Percentiles rank a stretch among this genome's conserved stretches.
Evolutionary conservation across 2,113 vertebrate species (phyloP).

Genomic region (Talpa occidentalis): DNA sequence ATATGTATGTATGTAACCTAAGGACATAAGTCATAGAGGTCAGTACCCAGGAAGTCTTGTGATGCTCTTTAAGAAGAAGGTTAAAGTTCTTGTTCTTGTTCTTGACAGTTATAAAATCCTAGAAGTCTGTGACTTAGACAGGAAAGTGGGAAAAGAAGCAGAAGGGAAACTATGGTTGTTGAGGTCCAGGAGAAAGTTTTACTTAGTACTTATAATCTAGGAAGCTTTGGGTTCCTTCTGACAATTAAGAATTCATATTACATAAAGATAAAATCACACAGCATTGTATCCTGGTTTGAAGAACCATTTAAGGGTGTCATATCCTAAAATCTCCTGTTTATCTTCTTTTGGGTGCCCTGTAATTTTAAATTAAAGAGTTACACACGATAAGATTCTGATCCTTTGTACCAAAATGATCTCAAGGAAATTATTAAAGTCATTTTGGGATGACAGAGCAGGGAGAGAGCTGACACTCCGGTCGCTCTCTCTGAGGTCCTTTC

Average conservation of each 20-base stretch:
- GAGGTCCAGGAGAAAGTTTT: neutral
- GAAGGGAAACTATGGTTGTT: neutral
- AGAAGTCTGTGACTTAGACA: neutral
- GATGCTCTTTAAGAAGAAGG: neutral
- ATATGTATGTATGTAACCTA: neutral
- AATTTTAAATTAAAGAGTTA: neutral
- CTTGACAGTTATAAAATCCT: neutral
- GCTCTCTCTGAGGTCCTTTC: neutral
- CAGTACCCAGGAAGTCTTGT: neutral
- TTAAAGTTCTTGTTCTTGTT: neutral
- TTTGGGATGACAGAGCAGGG: neutral
- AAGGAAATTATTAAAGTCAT: neutral
- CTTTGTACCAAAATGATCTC: constrained; percentile 14
- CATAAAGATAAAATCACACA: neutral
- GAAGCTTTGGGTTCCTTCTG: constrained; percentile 23
- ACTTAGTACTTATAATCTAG: constrained; percentile 14
- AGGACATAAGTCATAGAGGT: neutral
- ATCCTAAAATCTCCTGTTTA: neutral
- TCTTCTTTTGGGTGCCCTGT: constrained; percentile 1
- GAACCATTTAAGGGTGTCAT: neutral
- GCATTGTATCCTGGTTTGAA: neutral
- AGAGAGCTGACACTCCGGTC: neutral
- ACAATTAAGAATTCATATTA: neutral
- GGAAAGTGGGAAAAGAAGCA: neutral
- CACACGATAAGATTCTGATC: neutral